Base-by-base conservation (phyloP, 2,797 vertebrate genomes). In the Pipistrellus pipistrellus region DNA sequence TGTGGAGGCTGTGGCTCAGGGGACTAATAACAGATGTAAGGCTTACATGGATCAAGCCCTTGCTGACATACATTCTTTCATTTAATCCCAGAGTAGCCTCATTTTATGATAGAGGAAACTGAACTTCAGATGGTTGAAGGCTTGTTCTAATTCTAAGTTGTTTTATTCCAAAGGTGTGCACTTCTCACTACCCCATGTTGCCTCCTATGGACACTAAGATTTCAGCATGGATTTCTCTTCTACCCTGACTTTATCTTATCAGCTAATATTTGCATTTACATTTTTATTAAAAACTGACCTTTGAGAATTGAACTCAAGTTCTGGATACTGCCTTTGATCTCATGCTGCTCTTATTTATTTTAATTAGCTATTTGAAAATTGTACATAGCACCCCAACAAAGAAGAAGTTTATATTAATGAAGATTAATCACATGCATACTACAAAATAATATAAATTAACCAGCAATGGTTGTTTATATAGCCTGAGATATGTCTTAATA, bases 401-500 rank as follows among this genome's bases (percentile, higher is more conserved):
- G 32, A 51, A 85, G 32, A 90, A 17, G 87, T 86, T 91, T 89
- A 51, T 86, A 93, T 88, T 91, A 87, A 55, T 94, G 66, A 93
- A 59, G 13, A 84, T 88, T 76, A 59, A 91, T 84, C 66, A 93
- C 38, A 53, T 51, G 44, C 27, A 81, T 72, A 84, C 30, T 83
- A 55, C 44, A 93, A 96, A 93, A 80, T 69, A 90, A 85, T 91
- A 76, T 72, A 84, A 95, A 85, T 82, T 85, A 91, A 9, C 35
- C 38, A 85, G 35, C 9, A 38, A 10, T 32, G 27, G 13, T 83
- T 89, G 5, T 88, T 85, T 91, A 82, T 41, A 35, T 51, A 91
- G 35, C 46, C 53, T 41, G 17, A 32, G 41, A 90, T 95, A 76
- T 83, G 77, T 95, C 57, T 93, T 95, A 85, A 90, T 90, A 77